A percentile compares a stretch with the other conserved stretches of the same genome.
Conservation (phyloP, 2,797 vertebrate species). For the Valencia hispanica region DNA sequence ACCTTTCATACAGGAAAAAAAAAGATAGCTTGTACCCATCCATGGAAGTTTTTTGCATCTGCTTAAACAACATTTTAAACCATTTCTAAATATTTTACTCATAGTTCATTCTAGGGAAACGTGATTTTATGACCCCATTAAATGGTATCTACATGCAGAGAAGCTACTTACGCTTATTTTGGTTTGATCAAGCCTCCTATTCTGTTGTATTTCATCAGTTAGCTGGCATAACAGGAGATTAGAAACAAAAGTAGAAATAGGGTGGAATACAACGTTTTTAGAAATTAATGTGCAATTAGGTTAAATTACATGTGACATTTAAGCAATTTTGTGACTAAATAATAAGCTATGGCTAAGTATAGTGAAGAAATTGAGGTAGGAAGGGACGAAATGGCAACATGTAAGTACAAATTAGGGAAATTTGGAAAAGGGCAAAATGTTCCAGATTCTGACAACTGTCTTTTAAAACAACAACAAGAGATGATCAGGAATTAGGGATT, state of each 20-base stretch:
- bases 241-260: background rate
- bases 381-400: background rate
- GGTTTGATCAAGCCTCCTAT: background rate
- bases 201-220: background rate
- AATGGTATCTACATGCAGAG: background rate
- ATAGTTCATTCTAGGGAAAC: background rate
- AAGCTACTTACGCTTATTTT: background rate
- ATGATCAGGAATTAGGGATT: conserved; percentile 57
- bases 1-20: background rate
- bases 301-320: background rate
- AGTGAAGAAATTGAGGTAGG: background rate
- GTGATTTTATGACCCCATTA: background rate
- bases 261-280: background rate
- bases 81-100: background rate
- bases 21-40: background rate
- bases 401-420: too few species aligned
- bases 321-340: background rate
- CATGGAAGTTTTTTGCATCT: background rate
- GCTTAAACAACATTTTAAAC: background rate
- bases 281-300: background rate
- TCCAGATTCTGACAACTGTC: background rate
- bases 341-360: background rate
- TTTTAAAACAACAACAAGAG: conserved; percentile 32
- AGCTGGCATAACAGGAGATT: background rate
- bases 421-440: background rate